These are phyloP conservation scores for Parus major DNA, from an alignment of 2,113 vertebrate species.

Conservation along the genomic window DNA sequence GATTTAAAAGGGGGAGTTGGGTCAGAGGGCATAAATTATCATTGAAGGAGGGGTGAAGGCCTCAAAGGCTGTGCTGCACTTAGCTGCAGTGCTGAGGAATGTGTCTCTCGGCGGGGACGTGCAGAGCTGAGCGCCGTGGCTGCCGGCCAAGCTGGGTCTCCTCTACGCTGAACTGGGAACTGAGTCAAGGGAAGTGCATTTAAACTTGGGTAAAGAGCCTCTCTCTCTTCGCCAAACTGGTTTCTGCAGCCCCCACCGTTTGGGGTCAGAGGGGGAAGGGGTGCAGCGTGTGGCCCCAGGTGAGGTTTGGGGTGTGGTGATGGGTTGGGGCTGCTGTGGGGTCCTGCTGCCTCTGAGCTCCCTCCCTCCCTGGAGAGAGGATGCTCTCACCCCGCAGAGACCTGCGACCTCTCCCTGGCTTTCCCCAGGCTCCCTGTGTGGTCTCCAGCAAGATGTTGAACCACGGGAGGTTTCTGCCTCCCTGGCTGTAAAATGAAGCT, in stretches of 20 bases:
- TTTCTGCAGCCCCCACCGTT: neutral
- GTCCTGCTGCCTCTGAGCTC: neutral
- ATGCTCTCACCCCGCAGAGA: neutral
- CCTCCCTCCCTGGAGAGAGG: neutral
- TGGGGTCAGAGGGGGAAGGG: neutral
- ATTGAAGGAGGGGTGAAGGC: constrained; percentile 54
- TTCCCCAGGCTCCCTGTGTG: constrained; percentile 51
- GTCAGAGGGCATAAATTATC: constrained; percentile 72
- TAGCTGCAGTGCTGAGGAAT: constrained; percentile 48
- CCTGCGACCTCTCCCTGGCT: constrained; percentile 35
- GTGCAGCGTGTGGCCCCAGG: fast-evolving
- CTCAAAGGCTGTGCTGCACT: constrained; percentile 47
- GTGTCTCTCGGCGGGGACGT: constrained; percentile 21
- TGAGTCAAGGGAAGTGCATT: constrained; percentile 33
- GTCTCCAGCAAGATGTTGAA: constrained; percentile 11
- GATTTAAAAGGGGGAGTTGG: constrained; percentile 70
- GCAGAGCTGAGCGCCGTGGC: constrained; percentile 6
- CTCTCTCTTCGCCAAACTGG: neutral
- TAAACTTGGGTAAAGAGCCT: constrained; percentile 40
- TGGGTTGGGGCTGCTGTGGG: neutral
- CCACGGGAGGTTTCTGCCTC: constrained; percentile 28
- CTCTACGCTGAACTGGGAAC: neutral
- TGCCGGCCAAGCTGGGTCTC: constrained; percentile 7
- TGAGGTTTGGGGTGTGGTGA: fast-evolving
- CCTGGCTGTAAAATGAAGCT: constrained; percentile 18